Evolutionary conservation across 2,797 vertebrate species (phyloP).

Genomic region (Enteromius mattozi): DNA sequence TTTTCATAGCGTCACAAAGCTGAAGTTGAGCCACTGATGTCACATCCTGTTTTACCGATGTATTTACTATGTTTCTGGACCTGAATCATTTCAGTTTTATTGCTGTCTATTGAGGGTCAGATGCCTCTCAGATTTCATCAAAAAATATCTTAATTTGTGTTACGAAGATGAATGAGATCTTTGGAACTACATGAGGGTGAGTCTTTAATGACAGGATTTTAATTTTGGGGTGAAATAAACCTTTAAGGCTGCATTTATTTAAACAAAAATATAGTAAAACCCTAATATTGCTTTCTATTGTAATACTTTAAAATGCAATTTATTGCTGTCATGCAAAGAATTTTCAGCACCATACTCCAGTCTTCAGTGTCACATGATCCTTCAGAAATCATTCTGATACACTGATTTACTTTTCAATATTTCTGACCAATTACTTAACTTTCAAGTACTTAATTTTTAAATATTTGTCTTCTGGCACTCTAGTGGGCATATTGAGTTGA

Average conservation of each 20-base stretch:
- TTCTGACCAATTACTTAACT: neutral
- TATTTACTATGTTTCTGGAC: too few species aligned
- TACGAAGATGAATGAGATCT: too few species aligned
- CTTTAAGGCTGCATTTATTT: neutral
- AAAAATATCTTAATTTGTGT: too few species aligned
- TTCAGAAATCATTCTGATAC: neutral
- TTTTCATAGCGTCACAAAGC: too few species aligned
- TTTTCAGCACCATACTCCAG: neutral
- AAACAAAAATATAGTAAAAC: neutral
- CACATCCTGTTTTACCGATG: too few species aligned
- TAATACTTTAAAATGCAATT: neutral
- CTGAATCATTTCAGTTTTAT: too few species aligned
- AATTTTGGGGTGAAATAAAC: too few species aligned
- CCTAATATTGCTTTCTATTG: neutral
- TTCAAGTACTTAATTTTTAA: neutral
- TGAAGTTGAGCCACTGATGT: too few species aligned
- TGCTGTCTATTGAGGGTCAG: too few species aligned
- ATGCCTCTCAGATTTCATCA: too few species aligned
- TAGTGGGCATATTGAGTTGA: neutral
- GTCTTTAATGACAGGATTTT: too few species aligned
- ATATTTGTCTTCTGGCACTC: neutral
- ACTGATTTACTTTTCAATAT: neutral
- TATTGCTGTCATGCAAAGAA: neutral
- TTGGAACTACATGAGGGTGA: too few species aligned
- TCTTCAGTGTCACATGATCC: neutral